These are phyloP conservation scores for Nematopogon swammerdamellus DNA, from an alignment of 2,888 invertebrate species.

Conservation along the genomic window DNA sequence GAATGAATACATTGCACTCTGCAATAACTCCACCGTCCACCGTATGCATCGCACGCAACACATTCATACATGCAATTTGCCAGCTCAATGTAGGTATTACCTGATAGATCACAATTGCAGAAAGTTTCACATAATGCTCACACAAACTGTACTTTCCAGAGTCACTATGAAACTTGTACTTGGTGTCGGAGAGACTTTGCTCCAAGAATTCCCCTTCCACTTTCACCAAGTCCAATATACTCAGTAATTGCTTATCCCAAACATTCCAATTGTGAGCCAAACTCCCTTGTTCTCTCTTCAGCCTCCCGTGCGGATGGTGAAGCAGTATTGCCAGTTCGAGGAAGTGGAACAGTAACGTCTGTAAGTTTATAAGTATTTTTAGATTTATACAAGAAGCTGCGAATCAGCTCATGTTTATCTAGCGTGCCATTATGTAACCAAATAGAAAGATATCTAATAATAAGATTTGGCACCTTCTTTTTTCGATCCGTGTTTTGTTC, in stretches of 20 bases:
- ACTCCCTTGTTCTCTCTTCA: constrained; percentile 24
- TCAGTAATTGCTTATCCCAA: constrained; percentile 34
- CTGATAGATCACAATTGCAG: constrained; percentile 37
- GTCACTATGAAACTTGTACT: constrained; percentile 16
- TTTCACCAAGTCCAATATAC: constrained; percentile 34
- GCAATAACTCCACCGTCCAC: too few species aligned
- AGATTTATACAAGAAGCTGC: too few species aligned
- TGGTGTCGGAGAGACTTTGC: constrained; percentile 14
- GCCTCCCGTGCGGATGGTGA: constrained; percentile 35
- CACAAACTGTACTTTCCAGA: constrained; percentile 15
- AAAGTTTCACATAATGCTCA: constrained; percentile 24
- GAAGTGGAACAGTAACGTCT: constrained; percentile 34
- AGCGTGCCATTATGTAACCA: too few species aligned
- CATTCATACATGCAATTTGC: too few species aligned
- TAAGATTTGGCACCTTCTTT: too few species aligned
- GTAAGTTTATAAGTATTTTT: too few species aligned
- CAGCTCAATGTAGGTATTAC: constrained; percentile 20
- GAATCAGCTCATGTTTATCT: too few species aligned
- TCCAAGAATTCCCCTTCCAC: constrained; percentile 30
- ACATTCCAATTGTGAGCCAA: constrained; percentile 30
- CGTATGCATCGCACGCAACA: too few species aligned
- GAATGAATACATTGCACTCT: too few species aligned
- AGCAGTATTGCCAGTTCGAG: constrained; percentile 27
- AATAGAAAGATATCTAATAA: too few species aligned
- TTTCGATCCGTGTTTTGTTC: constrained; percentile 37